Evolutionary conservation across 1,140 invertebrate genomes (phyloP), one percentile per base, ranked within the genome.

Genomic region (Brachionus calyciflorus): DNA sequence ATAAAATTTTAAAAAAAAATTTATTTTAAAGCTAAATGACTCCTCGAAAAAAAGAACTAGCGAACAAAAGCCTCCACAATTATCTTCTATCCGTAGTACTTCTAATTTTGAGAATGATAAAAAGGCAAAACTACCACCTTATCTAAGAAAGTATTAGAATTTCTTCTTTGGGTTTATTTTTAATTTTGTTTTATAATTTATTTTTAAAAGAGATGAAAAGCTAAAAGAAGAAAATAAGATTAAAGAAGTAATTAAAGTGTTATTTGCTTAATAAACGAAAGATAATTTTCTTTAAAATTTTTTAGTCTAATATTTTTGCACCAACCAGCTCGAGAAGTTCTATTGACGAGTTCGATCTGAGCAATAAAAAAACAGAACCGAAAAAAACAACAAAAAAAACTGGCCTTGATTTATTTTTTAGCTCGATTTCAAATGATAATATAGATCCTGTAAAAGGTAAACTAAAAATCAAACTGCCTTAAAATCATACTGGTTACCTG

Each of bases 371-470:
- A 65, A 19, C 40, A 44, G n/a, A 37, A 6, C 21, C 4, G 9
- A 65, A 24, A 37, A 65, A 37, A 65, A 44, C 40, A 10, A 37
- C 40, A 10, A 37, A 65, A 24, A 65, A 44, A 41, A 44, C 33
- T 44, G 60, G 60, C 4, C 40, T 65, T 24, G 60, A 65, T 41
- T 24, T 65, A 19, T 65, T 65, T 65, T 65, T 65, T 24, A 65
- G 40, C 14, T 65, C 40, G 3, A 44, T 44, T 65, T 65, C 60
- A 19, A 65, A 65, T 17, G 40, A 65, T 26, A 10, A 14, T 0
- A 65, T 40, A 7, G 55, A 65, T 12, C 60, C 60, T 44, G 1
- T 65, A 10, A 44, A 65, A 65, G 60, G 60, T 65, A 44, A 10
- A 12, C 33, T 37, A 37, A 37, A 9, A 5, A 5, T 5, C 9